Evolutionary conservation across 2,113 vertebrate genomes (phyloP).

Genomic region (Heterotis niloticus): DNA sequence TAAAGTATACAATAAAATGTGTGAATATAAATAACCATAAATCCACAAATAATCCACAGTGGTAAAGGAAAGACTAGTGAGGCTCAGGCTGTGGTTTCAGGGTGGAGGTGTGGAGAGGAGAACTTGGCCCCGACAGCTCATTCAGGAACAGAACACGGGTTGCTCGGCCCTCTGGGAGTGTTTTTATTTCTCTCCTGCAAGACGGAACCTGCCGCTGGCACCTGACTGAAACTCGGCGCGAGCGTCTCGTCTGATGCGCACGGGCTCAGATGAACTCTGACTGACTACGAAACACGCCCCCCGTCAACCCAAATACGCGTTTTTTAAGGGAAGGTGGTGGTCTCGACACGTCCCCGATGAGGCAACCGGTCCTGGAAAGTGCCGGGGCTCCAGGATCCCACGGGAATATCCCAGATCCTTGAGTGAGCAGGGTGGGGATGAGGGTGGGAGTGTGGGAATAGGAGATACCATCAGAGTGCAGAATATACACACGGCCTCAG

Average conservation of each 20-base stretch:
- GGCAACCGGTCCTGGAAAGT: conserved; percentile 65
- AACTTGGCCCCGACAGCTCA: background rate
- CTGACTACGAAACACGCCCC: conserved; percentile 11
- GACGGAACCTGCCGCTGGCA: conserved; percentile 20
- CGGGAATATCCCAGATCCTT: conserved; percentile 68
- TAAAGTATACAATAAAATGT: no score
- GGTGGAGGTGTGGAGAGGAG: background rate
- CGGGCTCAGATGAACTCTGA: background rate
- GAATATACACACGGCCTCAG: background rate
- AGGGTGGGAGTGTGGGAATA: background rate
- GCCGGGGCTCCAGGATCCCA: conserved; percentile 64
- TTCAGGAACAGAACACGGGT: background rate
- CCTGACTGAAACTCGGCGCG: conserved; percentile 13
- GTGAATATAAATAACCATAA: no score
- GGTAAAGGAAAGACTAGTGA: background rate
- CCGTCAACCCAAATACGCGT: background rate
- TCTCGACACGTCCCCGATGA: conserved; percentile 64
- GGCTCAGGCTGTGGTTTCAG: background rate
- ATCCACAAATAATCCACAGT: background rate
- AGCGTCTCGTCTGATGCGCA: background rate
- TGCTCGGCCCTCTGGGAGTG: background rate
- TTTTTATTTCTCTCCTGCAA: background rate
- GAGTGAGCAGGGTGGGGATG: conserved; percentile 28
- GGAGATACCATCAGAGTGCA: conserved; percentile 27
- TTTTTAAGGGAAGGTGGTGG: conserved; percentile 49